A percentile compares a stretch with the other conserved stretches of the same genome.
Evolutionary conservation across 2,797 vertebrate species (phyloP).

Genomic region (Sardinella longiceps): DNA sequence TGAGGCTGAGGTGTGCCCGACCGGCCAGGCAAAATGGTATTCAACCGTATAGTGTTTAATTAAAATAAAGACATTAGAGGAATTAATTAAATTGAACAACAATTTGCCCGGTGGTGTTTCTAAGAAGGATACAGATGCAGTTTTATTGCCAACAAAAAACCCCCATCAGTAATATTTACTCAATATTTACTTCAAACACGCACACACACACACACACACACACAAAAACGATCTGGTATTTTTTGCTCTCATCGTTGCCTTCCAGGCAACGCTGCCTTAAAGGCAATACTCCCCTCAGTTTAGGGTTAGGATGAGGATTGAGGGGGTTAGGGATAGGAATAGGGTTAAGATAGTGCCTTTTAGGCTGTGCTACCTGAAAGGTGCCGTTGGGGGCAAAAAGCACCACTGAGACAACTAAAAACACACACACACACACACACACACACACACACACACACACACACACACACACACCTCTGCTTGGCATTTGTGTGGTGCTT

Average conservation of each 20-base stretch:
- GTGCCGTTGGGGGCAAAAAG: too few relatives aligned
- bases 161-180: conserved; percentile 8
- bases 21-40: conserved; percentile 48
- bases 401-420: too few relatives aligned
- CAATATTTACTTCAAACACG: too few relatives aligned
- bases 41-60: conserved; percentile 59
- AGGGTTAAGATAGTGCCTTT: too few relatives aligned
- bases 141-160: background rate
- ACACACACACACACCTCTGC: background rate
- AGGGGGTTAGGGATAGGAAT: too few relatives aligned
- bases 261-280: too few relatives aligned
- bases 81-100: conserved; percentile 60
- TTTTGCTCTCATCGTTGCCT: too few relatives aligned
- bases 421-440: background rate
- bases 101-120: conserved; percentile 51
- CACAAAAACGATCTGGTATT: too few relatives aligned
- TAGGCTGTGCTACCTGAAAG: too few relatives aligned
- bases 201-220: too few relatives aligned
- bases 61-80: conserved; percentile 61
- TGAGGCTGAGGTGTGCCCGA: conserved; percentile 50
- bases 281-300: too few relatives aligned
- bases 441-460: background rate
- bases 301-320: too few relatives aligned
- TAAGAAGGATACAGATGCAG: background rate
- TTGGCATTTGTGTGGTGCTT: background rate